A percentile compares a stretch with the other conserved stretches of the same genome.
Conservation (phyloP, 2,888 invertebrate species). For the Operophtera brumata region DNA sequence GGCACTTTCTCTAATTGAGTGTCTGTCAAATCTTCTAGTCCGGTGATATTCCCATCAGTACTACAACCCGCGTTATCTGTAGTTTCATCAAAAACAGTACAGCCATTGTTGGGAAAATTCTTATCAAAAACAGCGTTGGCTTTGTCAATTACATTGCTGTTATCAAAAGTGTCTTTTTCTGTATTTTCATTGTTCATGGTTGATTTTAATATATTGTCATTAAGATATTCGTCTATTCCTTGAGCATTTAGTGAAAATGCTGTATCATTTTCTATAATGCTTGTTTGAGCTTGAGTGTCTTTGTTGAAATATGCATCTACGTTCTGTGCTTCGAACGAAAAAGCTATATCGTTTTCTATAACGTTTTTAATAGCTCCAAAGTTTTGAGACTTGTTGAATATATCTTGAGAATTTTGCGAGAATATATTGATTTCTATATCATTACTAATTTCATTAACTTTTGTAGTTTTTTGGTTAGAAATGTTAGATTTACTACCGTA, state of each 20-base stretch:
- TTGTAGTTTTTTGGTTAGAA: not conserved
- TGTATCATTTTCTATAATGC: not conserved
- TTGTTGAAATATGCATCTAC: too few species aligned
- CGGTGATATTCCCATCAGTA: not conserved
- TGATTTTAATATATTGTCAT: not conserved
- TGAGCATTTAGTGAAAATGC: not conserved
- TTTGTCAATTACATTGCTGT: not conserved
- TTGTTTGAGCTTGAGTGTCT: not conserved
- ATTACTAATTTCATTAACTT: not conserved
- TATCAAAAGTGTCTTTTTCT: not conserved
- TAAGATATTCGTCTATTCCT: not conserved
- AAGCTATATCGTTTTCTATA: constrained; percentile 4
- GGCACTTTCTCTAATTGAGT: constrained; percentile 47
- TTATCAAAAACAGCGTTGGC: constrained; percentile 15
- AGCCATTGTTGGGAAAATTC: constrained; percentile 1
- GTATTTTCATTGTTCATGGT: not conserved
- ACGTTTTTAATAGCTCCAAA: not conserved
- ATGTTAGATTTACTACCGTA: constrained; percentile 14
- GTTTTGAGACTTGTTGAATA: not conserved
- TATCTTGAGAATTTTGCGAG: not conserved
- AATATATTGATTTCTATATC: not conserved
- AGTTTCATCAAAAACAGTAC: constrained; percentile 14
- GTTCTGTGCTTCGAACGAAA: not conserved
- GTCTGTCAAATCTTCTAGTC: constrained; percentile 20
- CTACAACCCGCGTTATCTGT: not conserved